A percentile compares a stretch with the other conserved stretches of the same genome.
phyloP scores from a whole-genome alignment of 2,113 vertebrate genomes.

The Anguilla japonica region DNA sequence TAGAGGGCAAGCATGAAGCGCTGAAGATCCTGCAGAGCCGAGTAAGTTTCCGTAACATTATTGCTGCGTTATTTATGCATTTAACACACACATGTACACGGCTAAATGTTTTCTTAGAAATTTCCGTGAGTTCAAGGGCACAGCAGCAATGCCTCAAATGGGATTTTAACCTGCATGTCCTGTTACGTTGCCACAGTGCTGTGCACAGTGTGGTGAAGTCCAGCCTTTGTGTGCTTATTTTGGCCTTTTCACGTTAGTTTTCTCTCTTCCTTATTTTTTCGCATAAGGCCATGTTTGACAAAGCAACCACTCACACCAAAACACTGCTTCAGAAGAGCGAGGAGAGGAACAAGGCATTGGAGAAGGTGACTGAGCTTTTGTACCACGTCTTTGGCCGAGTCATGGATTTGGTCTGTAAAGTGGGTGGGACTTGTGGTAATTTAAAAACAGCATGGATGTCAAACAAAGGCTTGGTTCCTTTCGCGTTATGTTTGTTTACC shows the following conservation, averaged over 20 bases:
- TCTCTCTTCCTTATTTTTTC: neutral
- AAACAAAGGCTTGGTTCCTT: conserved; percentile 42
- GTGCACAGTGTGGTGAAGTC: neutral
- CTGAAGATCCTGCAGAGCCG: conserved; percentile 88
- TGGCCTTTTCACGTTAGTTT: neutral
- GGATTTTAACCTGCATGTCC: neutral
- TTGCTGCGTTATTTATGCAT: neutral
- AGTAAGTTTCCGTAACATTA: conserved; percentile 63
- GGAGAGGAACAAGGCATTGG: conserved; percentile 79
- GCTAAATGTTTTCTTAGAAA: neutral
- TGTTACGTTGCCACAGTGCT: neutral
- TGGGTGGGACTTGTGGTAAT: neutral
- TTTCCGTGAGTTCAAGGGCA: neutral
- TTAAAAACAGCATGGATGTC: neutral
- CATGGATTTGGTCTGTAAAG: neutral
- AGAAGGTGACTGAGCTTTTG: conserved; percentile 74
- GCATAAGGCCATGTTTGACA: conserved; percentile 79
- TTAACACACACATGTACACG: neutral
- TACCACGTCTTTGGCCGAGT: neutral
- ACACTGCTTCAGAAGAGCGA: conserved; percentile 83
- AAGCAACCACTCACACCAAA: conserved; percentile 87
- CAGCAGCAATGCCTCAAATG: neutral
- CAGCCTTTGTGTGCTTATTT: neutral
- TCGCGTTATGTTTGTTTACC: neutral
- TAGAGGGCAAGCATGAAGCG: conserved; percentile 92